phyloP scores from a whole-genome alignment of 2,888 invertebrate genomes.

The Agriopis marginaria region DNA sequence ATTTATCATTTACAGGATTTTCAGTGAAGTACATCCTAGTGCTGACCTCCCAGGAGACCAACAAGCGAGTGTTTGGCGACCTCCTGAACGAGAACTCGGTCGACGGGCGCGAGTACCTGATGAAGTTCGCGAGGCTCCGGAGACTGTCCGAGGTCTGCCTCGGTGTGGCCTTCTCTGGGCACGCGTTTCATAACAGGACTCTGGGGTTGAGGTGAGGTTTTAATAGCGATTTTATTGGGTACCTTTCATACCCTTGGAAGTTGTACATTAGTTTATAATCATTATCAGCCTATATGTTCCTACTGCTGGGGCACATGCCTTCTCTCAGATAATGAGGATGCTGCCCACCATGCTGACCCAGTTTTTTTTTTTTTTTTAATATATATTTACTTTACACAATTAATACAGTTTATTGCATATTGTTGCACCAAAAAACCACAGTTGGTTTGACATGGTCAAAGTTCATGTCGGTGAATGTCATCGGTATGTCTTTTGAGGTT shows the following conservation, averaged over 20 bases:
- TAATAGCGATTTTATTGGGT: not conserved
- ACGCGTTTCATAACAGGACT: conserved; percentile 79
- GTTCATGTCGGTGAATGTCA: no score
- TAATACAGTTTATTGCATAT: no score
- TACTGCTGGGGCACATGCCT: no score
- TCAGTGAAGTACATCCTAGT: conserved; percentile 81
- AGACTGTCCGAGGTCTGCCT: conserved; percentile 81
- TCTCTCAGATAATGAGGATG: no score
- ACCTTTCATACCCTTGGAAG: not conserved
- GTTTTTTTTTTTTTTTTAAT: no score
- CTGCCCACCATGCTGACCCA: no score
- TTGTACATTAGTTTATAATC: no score
- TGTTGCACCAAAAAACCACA: no score
- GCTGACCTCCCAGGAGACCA: conserved; percentile 73
- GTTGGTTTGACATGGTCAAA: no score
- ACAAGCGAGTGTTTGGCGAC: conserved; percentile 73
- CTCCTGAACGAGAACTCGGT: conserved; percentile 56
- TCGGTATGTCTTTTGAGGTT: no score
- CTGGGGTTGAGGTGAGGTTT: conserved; percentile 70
- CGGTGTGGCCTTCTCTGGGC: conserved; percentile 83
- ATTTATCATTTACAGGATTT: conserved; percentile 67
- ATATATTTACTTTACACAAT: no score
- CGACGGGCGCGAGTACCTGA: conserved; percentile 74
- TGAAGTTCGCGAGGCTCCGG: conserved; percentile 74
- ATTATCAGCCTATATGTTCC: no score